Evolutionary conservation across 2,797 vertebrate genomes (phyloP).

Genomic region (Phoebastria nigripes): DNA sequence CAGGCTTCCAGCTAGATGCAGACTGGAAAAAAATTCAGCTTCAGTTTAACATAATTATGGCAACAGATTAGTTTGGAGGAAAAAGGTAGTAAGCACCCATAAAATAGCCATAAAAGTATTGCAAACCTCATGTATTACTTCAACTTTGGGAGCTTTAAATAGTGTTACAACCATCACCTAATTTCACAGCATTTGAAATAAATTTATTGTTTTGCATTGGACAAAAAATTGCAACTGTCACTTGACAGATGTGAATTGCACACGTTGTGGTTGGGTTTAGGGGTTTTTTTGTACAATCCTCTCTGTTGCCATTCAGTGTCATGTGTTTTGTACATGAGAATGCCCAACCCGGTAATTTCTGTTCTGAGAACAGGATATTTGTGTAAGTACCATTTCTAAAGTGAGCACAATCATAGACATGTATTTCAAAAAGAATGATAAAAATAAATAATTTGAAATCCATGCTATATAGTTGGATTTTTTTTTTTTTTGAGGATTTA

Average conservation of each 20-base stretch:
- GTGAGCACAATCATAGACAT: not conserved
- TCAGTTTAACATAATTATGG: not conserved
- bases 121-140: not conserved
- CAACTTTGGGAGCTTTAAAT: not conserved
- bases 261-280: not conserved
- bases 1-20: not conserved
- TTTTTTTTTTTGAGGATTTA: not conserved
- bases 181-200: not conserved
- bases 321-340: not conserved
- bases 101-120: not conserved
- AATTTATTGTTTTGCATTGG: not conserved
- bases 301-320: not conserved
- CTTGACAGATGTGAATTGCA: not conserved
- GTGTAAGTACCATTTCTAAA: not conserved
- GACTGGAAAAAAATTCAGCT: not conserved
- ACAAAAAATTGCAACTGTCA: not conserved
- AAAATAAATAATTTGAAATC: conserved; percentile 1
- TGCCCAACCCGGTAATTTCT: not conserved
- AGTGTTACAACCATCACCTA: not conserved
- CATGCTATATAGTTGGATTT: not conserved
- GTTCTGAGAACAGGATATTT: not conserved
- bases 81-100: not conserved
- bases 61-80: not conserved
- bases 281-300: not conserved
- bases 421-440: not conserved